Evolutionary conservation across 2,797 vertebrate genomes (phyloP).

Genomic region (Melanotaenia nigrans): DNA sequence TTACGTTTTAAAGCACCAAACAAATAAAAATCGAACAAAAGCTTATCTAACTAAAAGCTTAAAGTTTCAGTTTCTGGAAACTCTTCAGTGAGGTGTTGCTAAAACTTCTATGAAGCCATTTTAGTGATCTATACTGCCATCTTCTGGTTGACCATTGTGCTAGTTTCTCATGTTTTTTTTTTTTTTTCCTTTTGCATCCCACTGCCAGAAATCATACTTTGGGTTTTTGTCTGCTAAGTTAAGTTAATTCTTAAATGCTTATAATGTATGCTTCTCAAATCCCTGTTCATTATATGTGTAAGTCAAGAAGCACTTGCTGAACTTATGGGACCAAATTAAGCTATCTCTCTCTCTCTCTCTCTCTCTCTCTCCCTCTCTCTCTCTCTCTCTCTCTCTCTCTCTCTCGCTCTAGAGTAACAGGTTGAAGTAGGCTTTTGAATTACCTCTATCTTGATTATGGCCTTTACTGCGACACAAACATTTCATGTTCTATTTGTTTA

Average conservation of each 20-base stretch:
- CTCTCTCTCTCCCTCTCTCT: not conserved
- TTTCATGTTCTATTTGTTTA: constrained; percentile 21
- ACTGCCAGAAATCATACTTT: constrained; percentile 3
- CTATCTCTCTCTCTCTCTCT: constrained; percentile 19
- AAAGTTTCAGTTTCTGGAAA: constrained; percentile 29
- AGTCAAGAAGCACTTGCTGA: constrained; percentile 58
- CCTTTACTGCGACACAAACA: constrained; percentile 30
- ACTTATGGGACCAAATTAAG: constrained; percentile 70
- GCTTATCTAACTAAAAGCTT: constrained; percentile 33
- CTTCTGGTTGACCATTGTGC: constrained; percentile 57
- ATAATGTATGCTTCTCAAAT: constrained; percentile 49
- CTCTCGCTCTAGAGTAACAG: constrained; percentile 3
- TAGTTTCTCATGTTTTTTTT: not conserved
- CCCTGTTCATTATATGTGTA: constrained; percentile 17
- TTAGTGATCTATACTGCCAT: constrained; percentile 61
- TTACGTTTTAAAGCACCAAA: constrained; percentile 37
- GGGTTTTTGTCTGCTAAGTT: constrained; percentile 6
- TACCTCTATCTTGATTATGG: constrained; percentile 46
- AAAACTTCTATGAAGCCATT: constrained; percentile 9
- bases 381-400: constrained; percentile 12
- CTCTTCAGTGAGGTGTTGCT: constrained; percentile 13
- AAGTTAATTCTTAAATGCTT: constrained; percentile 21
- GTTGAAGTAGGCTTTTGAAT: constrained; percentile 28
- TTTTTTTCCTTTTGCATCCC: not conserved
- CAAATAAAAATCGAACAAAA: constrained; percentile 64